Evolutionary conservation across 2,797 vertebrate species (phyloP), one percentile per base, ranked within the genome.

Genomic region (Pseudochromis fuscus): DNA sequence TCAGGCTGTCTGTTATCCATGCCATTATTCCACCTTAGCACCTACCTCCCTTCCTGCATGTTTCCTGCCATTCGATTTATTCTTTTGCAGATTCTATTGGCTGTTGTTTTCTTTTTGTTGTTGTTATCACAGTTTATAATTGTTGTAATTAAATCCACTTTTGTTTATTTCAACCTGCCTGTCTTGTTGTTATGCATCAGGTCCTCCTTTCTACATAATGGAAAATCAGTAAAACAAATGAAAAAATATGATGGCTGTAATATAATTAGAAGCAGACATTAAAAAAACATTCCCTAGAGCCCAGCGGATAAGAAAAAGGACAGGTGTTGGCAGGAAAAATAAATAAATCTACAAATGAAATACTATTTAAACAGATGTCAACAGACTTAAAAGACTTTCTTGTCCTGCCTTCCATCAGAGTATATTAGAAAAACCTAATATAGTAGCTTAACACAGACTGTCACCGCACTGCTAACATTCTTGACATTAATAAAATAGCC

Each of bases 401-500:
- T 42, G 18, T 42, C 7, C 7, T 19, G 5, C 18, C 18, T 42
- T 9, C 49, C 44, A 62, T 61, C 59, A 67, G 28, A 35, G 33
- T 35, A 35, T 12, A 42, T 42, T 19, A 42, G 18, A 71, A 23
- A 59, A 59, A 67, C 19, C 21, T 25, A n/a, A 46, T 62, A 23
- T 52, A 56, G 19, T 19, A 15, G 2, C 11, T 45, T 42, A 30
- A 25, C 51, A 45, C 35, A 51, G 25, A 38, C 33, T 30, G 52
- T 74, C 33, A 21, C 1, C 23, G 16, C n/a, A 7, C 18, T 1
- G n/a, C 55, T 72, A 74, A 76, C 65, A 63, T 33, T 70, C 25
- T 35, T 70, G 51, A 65, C 55, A 30, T 46, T 18, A 38, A 68
- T 30, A 67, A 75, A 79, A 63, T 35, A 64, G 45, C 56, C 25